Conservation (phyloP, 2,113 vertebrate genomes). For the Eurypyga helias region DNA sequence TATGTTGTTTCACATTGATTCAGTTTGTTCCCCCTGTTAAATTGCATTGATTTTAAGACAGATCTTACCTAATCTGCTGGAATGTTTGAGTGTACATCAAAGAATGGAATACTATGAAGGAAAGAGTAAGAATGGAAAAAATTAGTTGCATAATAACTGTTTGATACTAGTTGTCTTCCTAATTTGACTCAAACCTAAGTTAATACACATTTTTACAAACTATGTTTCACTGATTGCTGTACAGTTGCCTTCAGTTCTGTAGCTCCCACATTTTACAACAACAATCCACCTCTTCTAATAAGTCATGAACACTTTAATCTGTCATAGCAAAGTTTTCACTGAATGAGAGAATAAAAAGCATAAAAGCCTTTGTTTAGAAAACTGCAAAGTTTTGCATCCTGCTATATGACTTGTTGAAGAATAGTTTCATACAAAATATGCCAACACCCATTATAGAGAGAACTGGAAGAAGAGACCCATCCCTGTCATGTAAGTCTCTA, state of each 20-base stretch:
- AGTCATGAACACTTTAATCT: neutral
- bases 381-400: neutral
- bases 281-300: neutral
- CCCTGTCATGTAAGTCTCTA: neutral
- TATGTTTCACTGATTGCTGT: rapidly evolving
- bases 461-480: neutral
- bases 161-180: neutral
- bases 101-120: neutral
- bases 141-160: neutral
- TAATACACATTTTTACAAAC: neutral
- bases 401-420: neutral
- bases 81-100: neutral
- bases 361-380: neutral
- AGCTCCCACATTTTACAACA: neutral
- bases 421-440: neutral
- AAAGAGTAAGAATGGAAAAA: neutral
- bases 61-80: neutral
- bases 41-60: neutral
- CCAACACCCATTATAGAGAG: neutral
- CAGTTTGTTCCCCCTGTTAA: neutral
- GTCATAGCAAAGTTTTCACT: neutral
- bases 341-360: neutral
- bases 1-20: neutral
- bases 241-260: neutral
- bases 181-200: neutral